Conservation (phyloP, 2,113 vertebrate genomes). For the rat (Rattus norvegicus) region DNA sequence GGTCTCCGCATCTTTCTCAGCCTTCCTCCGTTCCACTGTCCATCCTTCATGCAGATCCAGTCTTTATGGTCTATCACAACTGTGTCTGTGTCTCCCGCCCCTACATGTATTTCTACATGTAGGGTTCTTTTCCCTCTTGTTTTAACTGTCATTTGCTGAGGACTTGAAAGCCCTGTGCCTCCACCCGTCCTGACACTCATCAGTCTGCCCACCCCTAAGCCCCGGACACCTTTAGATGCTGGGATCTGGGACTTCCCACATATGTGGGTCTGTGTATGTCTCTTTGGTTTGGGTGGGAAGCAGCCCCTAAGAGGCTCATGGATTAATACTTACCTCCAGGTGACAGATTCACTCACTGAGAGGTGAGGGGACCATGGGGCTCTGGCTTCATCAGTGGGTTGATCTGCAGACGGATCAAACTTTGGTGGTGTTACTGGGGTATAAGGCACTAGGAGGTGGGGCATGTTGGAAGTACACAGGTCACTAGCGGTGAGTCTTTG, state of each 20-base stretch:
- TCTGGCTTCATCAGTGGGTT: background rate
- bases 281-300: background rate
- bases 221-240: background rate
- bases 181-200: background rate
- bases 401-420: background rate
- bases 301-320: background rate
- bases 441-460: background rate
- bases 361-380: background rate
- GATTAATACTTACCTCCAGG: background rate
- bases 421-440: background rate
- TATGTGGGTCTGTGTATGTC: background rate
- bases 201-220: background rate
- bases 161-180: background rate
- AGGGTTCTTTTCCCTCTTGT: background rate
- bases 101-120: background rate
- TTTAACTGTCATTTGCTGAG: background rate
- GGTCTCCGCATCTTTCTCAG: background rate
- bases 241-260: rapidly evolving
- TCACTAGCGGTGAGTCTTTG: background rate
- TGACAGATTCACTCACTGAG: background rate
- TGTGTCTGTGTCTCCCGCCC: background rate
- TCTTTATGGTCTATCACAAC: rapidly evolving
- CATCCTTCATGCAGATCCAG: background rate
- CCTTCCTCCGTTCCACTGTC: background rate
- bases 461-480: too few species aligned